These are phyloP conservation scores for Archilochus colubris DNA, from an alignment of 2,113 vertebrate genomes.

Conservation along the genomic window DNA sequence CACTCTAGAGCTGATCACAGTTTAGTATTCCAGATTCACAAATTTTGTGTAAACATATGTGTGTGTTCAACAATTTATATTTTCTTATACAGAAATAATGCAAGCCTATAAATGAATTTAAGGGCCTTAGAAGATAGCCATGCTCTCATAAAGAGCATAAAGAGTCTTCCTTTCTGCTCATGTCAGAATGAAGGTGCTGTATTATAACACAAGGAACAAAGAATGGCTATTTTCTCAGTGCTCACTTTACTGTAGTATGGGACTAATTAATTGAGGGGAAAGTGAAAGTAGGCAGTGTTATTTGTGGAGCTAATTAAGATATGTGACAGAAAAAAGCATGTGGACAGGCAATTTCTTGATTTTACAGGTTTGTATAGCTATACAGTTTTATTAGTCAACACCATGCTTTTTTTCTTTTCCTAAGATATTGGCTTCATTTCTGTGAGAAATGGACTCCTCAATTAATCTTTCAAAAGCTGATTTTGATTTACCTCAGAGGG, in stretches of 20 bases:
- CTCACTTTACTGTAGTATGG: background rate
- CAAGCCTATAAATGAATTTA: background rate
- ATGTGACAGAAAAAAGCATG: background rate
- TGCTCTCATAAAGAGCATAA: background rate
- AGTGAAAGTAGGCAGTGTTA: background rate
- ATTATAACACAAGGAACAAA: background rate
- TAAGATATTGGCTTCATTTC: background rate
- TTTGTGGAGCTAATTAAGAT: conserved; percentile 40
- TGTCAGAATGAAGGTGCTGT: background rate
- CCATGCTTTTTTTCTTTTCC: background rate
- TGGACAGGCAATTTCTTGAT: conserved; percentile 38
- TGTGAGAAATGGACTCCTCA: background rate
- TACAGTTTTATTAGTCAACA: conserved; percentile 42
- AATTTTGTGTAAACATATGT: background rate
- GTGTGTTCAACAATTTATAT: background rate
- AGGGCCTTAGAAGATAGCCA: background rate
- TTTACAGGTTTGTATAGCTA: conserved; percentile 31
- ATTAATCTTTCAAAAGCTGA: conserved; percentile 47
- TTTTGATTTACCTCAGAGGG: conserved; percentile 46
- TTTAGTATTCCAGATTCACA: background rate
- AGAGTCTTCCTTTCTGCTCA: background rate
- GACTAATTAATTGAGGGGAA: conserved; percentile 27
- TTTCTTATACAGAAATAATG: background rate
- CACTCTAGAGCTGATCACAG: background rate
- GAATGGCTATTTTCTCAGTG: background rate